Evolutionary conservation across 2,888 invertebrate genomes (phyloP), one percentile per base, ranked within the genome.

Genomic region (Anticlea derivata): DNA sequence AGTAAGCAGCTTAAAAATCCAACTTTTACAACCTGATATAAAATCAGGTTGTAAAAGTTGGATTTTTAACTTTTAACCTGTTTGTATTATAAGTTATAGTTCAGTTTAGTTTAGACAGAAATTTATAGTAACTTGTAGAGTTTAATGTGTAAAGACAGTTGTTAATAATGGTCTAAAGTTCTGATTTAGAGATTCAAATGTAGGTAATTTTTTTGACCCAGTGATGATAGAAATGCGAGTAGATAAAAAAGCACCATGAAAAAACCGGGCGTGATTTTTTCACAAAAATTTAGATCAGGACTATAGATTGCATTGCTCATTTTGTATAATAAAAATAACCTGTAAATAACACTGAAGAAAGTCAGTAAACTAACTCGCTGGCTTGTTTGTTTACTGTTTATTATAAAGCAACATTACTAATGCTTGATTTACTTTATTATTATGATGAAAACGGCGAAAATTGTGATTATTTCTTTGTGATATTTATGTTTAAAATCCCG

Each of bases 391-490:
- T 27, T 48, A 33, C 8, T 7, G 22, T 41, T 40, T 22, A 24
- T 27, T 39, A 0, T 22, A 22, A 26, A 33, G 12, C 37, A 35
- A 34, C 13, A 34, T 23, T 46, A 55, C 47, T 53, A 55, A 55
- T 30, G 43, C 30, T 13, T 17, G 13, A 27, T 37, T 47, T 3
- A 10, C 39, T 50, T 37, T 26, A 17, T 8, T 37, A 33, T 50
- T 34, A 41, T 46, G 41, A 44, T 26, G 35, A 43, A 34, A 34
- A 55, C 44, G 7, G 35, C 23, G 33, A 49, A 50, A 46, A 50
- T 29, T 52, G 50, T 54, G 41, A 65, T 66, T 65, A 53, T 61
- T 58, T 60, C 58, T 59, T 55, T 67, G 70, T 70, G 66, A 70
- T 68, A 68, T 65, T 58, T 56, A 35, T 60, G 40, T 46, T 27